Base-by-base conservation (phyloP, 1,140 invertebrate species). In the Arion vulgaris region DNA sequence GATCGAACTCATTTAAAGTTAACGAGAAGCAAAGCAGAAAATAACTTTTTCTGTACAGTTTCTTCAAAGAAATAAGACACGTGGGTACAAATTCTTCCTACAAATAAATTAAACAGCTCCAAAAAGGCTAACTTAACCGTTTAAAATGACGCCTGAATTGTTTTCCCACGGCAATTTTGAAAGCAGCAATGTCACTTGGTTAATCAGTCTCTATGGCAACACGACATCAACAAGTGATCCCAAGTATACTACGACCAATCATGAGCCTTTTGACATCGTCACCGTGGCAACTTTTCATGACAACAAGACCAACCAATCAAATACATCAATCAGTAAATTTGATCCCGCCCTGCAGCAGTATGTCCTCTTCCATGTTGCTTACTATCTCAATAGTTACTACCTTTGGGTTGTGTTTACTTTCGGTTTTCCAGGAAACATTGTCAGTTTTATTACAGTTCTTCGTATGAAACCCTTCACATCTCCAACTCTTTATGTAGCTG, bases 391-490 rank as follows among this genome's bases (percentile, higher is more conserved):
- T 73, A 83, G 76, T 0, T 88, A 89, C 62, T 90, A 89, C 57
- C 82, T 89, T 13, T 87, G 86, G 74, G 78, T 90, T 23, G 77
- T 89, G 0, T 81, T 84, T 68, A 85, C 81, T 0, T 78, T 90
- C n/a, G 89, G 89, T 51, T 81, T 89, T 36, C 86, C 88, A 4
- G 88, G 89, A 17, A 90, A 87, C 51, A 57, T 83, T 41, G 86
- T 86, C 7, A 85, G 85, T 23, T 76, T 90, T 15, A 57, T 88
- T 51, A 89, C 88, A 9, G 84, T 89, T 26, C 84, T 83, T 13
- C 76, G 77, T 17, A 88, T 90, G 86, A 84, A 85, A 53, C 86
- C 86, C 0, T 80, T 85, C 32, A 80, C 86, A 34, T 87, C 88
- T 28, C 89, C 89, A 2, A 83, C 84, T 11, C 11, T 87, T 1